These are phyloP conservation scores for Spilogale gracilis DNA, from an alignment of 2,113 vertebrate genomes.

Conservation along the genomic window DNA sequence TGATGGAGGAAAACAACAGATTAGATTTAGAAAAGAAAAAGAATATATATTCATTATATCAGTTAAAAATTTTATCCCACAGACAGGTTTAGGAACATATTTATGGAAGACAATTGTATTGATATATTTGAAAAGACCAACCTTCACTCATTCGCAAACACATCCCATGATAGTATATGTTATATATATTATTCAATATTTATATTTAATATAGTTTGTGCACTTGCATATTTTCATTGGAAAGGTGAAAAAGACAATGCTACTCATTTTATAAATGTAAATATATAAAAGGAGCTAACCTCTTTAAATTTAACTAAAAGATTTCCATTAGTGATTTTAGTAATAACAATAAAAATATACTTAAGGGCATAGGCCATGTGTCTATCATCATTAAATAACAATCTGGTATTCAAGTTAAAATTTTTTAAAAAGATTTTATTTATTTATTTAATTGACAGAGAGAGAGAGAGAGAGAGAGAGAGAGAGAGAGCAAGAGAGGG, in stretches of 20 bases:
- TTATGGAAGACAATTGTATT: slow-evolving; percentile 20
- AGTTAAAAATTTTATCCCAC: slow-evolving; percentile 48
- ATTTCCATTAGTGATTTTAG: slow-evolving; percentile 41
- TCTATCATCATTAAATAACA: slow-evolving; percentile 55
- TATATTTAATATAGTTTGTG: slow-evolving; percentile 30
- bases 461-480: no score
- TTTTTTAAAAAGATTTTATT: no score
- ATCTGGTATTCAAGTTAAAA: slow-evolving; percentile 18
- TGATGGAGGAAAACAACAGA: slow-evolving; percentile 39
- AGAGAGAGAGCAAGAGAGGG: no score
- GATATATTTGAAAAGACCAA: neutral
- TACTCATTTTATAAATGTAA: slow-evolving; percentile 66
- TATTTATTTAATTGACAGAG: no score
- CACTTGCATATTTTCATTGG: slow-evolving; percentile 37
- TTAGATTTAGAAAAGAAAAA: slow-evolving; percentile 48
- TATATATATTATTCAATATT: slow-evolving; percentile 42
- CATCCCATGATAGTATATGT: neutral
- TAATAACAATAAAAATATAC: slow-evolving; percentile 47
- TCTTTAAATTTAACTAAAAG: slow-evolving; percentile 58
- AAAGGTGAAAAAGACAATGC: slow-evolving; percentile 58
- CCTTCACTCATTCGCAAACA: neutral
- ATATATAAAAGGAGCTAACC: slow-evolving; percentile 53
- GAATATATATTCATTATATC: neutral
- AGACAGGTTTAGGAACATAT: slow-evolving; percentile 16
- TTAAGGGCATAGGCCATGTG: slow-evolving; percentile 4